phyloP scores from a whole-genome alignment of 2,113 vertebrate species.

The Sprattus sprattus region DNA sequence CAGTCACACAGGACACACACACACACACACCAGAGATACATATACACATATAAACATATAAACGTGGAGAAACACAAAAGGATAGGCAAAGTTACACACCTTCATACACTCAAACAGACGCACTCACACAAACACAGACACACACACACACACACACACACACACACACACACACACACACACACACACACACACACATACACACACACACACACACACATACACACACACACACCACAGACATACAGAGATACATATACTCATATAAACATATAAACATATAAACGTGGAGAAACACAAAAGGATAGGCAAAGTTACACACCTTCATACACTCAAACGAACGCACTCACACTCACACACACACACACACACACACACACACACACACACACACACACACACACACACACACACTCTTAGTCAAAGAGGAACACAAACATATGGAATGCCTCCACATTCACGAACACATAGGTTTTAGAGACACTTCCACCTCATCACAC shows the following conservation, averaged over 20 bases:
- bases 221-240: neutral
- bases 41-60: constrained; percentile 19
- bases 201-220: constrained; percentile 35
- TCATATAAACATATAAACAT: neutral
- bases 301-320: neutral
- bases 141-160: too few species aligned
- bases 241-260: neutral
- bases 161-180: constrained; percentile 11
- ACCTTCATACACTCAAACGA: neutral
- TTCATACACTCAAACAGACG: too few species aligned
- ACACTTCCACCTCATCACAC: neutral
- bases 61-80: too few species aligned
- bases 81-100: too few species aligned
- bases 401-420: constrained; percentile 33
- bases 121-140: too few species aligned
- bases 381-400: neutral
- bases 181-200: constrained; percentile 2
- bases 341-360: constrained; percentile 31
- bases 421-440: constrained; percentile 5
- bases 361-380: neutral
- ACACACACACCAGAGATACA: neutral
- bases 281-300: neutral
- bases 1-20: constrained; percentile 15
- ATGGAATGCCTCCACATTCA: neutral
- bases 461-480: neutral